A percentile compares a stretch with the other conserved stretches of the same genome.
phyloP scores from a whole-genome alignment of 1,140 invertebrate genomes.

The Diploscapter pachys region DNA sequence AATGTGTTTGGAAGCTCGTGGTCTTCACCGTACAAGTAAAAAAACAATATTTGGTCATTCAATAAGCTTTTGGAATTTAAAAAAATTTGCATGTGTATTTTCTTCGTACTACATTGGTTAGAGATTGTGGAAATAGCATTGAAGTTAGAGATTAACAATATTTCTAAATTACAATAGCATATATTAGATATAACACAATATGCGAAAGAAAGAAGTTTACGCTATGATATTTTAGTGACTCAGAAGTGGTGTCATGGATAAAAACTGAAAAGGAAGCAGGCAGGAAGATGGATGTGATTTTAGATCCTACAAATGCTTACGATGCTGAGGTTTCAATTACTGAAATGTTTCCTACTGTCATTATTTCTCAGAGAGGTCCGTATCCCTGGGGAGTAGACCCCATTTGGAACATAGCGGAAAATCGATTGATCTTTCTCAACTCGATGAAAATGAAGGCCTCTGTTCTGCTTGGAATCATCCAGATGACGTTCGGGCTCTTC shows the following conservation, averaged over 20 bases:
- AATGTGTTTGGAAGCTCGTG: constrained; percentile 88
- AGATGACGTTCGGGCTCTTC: constrained; percentile 94
- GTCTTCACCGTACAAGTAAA: constrained; percentile 64
- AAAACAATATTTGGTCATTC: background rate
- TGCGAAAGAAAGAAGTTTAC: too few species aligned
- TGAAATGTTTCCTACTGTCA: background rate
- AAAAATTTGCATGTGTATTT: too few species aligned
- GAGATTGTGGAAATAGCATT: too few species aligned
- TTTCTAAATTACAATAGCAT: too few species aligned
- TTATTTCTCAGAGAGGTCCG: constrained; percentile 7
- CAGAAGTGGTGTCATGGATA: constrained; percentile 15
- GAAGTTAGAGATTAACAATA: too few species aligned
- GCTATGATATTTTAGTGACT: constrained; percentile 10
- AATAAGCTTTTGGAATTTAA: too few species aligned
- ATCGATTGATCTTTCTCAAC: constrained; percentile 90
- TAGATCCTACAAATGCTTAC: constrained; percentile 36
- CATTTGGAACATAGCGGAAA: constrained; percentile 55
- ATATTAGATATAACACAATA: too few species aligned
- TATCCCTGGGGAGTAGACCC: constrained; percentile 55
- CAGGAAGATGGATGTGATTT: background rate
- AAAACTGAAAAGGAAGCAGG: background rate
- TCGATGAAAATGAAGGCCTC: constrained; percentile 98
- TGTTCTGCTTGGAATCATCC: constrained; percentile 87
- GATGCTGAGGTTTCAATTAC: constrained; percentile 15
- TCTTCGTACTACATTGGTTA: too few species aligned